Conservation (phyloP, 1,140 invertebrate genomes). For the Drosophila sucinea region DNA sequence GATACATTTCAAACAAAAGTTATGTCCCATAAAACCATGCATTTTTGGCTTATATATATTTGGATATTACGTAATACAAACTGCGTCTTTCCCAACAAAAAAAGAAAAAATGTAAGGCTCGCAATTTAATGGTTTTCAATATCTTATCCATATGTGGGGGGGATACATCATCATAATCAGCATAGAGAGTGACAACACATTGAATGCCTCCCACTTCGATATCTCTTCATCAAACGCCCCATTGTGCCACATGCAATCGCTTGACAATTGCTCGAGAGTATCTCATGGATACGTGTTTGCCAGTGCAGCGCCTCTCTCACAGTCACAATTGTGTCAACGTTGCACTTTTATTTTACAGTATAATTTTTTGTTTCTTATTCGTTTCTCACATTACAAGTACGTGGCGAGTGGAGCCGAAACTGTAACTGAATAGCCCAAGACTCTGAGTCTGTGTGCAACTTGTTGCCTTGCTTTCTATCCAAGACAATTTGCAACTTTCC, state of each 20-base stretch:
- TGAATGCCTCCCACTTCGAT: conserved; percentile 26
- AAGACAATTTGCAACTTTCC: conserved; percentile 59
- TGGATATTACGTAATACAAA: too few species aligned
- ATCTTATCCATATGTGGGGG: background rate
- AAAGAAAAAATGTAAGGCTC: too few species aligned
- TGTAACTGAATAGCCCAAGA: conserved; percentile 42
- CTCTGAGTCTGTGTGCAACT: conserved; percentile 40
- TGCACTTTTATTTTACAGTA: conserved; percentile 46
- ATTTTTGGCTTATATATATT: too few species aligned
- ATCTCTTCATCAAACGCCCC: conserved; percentile 8
- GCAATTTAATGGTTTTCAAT: background rate
- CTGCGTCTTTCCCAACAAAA: too few species aligned
- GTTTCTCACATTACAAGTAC: conserved; percentile 66
- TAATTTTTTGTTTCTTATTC: conserved; percentile 14
- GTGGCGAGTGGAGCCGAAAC: conserved; percentile 11
- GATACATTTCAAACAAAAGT: too few species aligned
- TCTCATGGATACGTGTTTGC: conserved; percentile 36
- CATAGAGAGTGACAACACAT: conserved; percentile 11
- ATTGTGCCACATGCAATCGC: conserved; percentile 34
- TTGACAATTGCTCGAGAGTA: conserved; percentile 39
- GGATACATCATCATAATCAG: too few species aligned
- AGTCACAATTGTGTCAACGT: conserved; percentile 66
- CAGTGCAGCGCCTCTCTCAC: conserved; percentile 11
- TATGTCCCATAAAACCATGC: too few species aligned
- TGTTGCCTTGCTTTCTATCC: conserved; percentile 63